Base-by-base conservation (phyloP, 2,797 vertebrate genomes). In the Hippocampus kuda region DNA sequence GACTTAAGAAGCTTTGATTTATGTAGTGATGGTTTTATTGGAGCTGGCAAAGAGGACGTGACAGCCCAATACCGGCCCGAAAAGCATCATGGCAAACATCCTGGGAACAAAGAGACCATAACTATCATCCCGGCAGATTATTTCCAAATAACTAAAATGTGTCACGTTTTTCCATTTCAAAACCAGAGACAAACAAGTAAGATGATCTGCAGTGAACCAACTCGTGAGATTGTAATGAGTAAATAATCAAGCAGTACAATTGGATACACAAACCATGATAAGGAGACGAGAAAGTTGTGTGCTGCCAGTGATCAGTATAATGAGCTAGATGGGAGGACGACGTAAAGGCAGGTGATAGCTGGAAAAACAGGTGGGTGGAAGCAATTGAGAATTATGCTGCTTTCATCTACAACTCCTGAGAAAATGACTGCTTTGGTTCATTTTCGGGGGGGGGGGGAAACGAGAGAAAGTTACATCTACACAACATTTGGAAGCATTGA, bases 11-110 rank as follows among this genome's bases (percentile, higher is more conserved):
- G 71, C 75, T 82, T 78, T 84, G 80, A 86, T 86, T 79, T 77
- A 70, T 75, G 75, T 62, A 72, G 81, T 73, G 83, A 82, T 71
- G 81, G 82, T 84, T 89, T 38, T 84, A 89, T 86, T 83, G 84
- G 83, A 75, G 70, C 72, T 81, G 80, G 85, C 83, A 77, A 76
- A 81, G 79, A 38, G 2, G 75, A 76, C 78, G 77, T 78, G 80
- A 79, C 72, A 76, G 81, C 70, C 70, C 81, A 78, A 76, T 75
- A 79, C 53, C 65, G 85, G 78, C 72, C 70, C 73, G 63, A 70
- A 73, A 75, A 77, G 75, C 76, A 65, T 73, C 6, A 63, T 71
- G 71, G 83, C 82, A 81, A 74, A 76, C 72, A 82, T 80, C 81
- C 84, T 78, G 76, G 75, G 70, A 82, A 66, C 70, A 30, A 68